Conservation (phyloP, 1,140 invertebrate species). For the Drosophila obscura region DNA sequence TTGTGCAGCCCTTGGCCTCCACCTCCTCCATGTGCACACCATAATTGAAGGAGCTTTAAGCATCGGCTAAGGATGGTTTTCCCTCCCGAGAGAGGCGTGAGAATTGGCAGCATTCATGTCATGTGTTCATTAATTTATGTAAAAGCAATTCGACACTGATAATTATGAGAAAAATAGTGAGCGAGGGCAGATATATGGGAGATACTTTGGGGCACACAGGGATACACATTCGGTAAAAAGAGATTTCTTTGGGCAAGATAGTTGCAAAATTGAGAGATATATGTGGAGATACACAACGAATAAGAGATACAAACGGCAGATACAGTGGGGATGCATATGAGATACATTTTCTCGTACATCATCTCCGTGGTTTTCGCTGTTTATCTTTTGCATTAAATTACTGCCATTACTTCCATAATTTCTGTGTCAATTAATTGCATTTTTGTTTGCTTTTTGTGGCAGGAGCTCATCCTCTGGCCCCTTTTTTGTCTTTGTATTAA, state of each 20-base stretch:
- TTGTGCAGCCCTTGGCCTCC: constrained; percentile 7
- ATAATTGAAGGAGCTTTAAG: constrained; percentile 39
- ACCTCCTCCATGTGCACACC: no score
- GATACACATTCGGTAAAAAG: neutral
- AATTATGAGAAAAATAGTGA: constrained; percentile 33
- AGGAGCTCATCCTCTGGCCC: no score
- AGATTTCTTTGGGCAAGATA: constrained; percentile 26
- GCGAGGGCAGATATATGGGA: neutral
- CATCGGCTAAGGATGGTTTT: constrained; percentile 12
- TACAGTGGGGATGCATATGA: no score
- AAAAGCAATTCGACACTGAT: constrained; percentile 12
- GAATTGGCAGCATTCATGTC: constrained; percentile 43
- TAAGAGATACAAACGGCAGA: no score
- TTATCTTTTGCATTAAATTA: no score
- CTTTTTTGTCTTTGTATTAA: no score
- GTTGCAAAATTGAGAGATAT: constrained; percentile 13
- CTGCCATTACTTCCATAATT: no score
- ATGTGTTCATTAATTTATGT: constrained; percentile 41
- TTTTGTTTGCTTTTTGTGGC: no score
- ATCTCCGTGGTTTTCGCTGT: no score
- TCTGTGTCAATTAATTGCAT: no score
- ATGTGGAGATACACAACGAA: neutral
- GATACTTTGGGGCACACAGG: neutral
- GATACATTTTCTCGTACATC: no score
- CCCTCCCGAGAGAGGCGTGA: constrained; percentile 14